Evolutionary conservation across 2,797 vertebrate species (phyloP).

Genomic region (Enteromius treurensis): DNA sequence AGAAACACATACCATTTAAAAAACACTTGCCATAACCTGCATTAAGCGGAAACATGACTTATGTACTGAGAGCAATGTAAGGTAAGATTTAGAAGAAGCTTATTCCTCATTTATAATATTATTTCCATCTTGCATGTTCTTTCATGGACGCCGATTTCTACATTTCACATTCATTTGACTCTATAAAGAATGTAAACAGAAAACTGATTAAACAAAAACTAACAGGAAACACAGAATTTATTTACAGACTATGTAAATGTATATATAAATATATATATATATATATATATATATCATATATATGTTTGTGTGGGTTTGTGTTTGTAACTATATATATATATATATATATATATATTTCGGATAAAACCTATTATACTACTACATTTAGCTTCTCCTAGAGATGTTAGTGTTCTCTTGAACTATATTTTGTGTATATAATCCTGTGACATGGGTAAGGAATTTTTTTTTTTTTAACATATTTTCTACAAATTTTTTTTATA

Average conservation of each 20-base stretch:
- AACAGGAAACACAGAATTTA: conserved; percentile 55
- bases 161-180: conserved; percentile 66
- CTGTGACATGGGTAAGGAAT: conserved; percentile 12
- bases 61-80: conserved; percentile 54
- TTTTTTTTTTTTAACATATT: background rate
- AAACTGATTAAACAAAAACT: conserved; percentile 60
- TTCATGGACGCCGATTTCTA: conserved; percentile 66
- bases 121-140: conserved; percentile 64
- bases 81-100: conserved; percentile 64
- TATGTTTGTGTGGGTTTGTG: background rate
- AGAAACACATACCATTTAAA: conserved; percentile 18
- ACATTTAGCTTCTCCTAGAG: conserved; percentile 35
- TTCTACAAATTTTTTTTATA: conserved; percentile 10
- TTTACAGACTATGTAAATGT: conserved; percentile 67
- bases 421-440: conserved; percentile 27
- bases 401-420: conserved; percentile 29
- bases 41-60: background rate
- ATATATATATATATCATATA: background rate
- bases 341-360: conserved; percentile 43
- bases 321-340: background rate
- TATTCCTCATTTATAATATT: conserved; percentile 70
- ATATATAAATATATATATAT: background rate
- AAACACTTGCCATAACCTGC: background rate
- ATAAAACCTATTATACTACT: conserved; percentile 46
- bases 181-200: conserved; percentile 71